phyloP scores from a whole-genome alignment of 2,113 vertebrate genomes.

The Vulpes ferrilata region DNA sequence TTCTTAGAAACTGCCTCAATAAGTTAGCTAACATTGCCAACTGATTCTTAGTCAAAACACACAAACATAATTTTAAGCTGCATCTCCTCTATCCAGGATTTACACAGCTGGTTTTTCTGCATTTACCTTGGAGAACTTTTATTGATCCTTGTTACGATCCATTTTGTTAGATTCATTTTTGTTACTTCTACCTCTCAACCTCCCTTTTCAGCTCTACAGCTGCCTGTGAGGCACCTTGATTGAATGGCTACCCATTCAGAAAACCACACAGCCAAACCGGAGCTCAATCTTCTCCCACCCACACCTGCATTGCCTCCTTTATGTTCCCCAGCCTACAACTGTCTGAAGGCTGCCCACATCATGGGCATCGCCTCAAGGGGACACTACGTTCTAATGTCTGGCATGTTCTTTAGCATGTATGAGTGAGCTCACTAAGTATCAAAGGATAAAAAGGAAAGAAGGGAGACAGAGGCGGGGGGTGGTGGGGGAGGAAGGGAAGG shows the following conservation, averaged over 20 bases:
- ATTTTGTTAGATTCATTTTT: background rate
- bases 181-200: background rate
- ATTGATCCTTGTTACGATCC: background rate
- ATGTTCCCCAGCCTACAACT: background rate
- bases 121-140: background rate
- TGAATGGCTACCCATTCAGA: background rate
- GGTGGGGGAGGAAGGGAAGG: no score
- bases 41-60: conserved; percentile 25
- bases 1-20: background rate
- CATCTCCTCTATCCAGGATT: background rate
- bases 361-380: background rate
- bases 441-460: background rate
- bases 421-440: background rate
- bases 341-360: background rate
- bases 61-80: background rate
- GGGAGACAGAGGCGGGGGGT: background rate
- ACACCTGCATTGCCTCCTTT: background rate
- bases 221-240: background rate
- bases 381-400: background rate
- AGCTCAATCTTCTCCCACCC: background rate
- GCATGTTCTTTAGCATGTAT: background rate
- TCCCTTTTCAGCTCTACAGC: background rate
- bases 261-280: background rate
- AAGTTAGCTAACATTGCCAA: background rate
- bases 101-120: background rate